Evolutionary conservation across 2,888 invertebrate species (phyloP), one percentile per base, ranked within the genome.

Genomic region (Drosophila rellima): DNA sequence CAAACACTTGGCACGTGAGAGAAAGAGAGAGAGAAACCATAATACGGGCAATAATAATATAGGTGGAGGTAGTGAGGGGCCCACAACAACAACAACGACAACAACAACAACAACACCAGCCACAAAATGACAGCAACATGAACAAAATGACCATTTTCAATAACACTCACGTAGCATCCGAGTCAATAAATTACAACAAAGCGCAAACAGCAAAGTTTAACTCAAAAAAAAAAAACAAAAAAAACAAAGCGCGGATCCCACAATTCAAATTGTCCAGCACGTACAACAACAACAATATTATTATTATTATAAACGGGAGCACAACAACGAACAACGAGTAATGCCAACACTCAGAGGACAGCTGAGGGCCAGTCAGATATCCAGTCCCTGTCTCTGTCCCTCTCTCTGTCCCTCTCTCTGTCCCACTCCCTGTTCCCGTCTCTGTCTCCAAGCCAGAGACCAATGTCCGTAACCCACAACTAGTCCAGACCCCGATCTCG

Each of bases 101-200:
- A 44, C 45, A 59, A 2, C 18, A 67, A 0, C 39, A 66, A 35
- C 42, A 60, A 40, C 35, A 62, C 2, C 17, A 60, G 4, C 29
- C 44, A 39, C 56, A 67, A 62, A 63, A 45, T 63, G 63, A 69
- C 80, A 68, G 65, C 45, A 64, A 72, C 72, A 68, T 74, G 20
- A 69, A 65, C 75, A 52, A 78, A 82, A 83, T 86, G 79, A 81
- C 86, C 81, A 84, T 86, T 84, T 83, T 83, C 86, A 84, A 84
- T 84, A 83, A 86, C 83, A 72, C 81, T 86, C 83, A 86, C 86
- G 83, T 84, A 82, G 79, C 83, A 83, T 82, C 85, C 82, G 82
- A 82, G 80, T 80, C 80, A 59, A 81, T 86, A 84, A 84, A 84
- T 84, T 75, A 84, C 81, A 77, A 68, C 61, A 78, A 66, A 13